Conservation (phyloP, 2,113 vertebrate genomes). For the Pseudolaguvia tuberculata region DNA sequence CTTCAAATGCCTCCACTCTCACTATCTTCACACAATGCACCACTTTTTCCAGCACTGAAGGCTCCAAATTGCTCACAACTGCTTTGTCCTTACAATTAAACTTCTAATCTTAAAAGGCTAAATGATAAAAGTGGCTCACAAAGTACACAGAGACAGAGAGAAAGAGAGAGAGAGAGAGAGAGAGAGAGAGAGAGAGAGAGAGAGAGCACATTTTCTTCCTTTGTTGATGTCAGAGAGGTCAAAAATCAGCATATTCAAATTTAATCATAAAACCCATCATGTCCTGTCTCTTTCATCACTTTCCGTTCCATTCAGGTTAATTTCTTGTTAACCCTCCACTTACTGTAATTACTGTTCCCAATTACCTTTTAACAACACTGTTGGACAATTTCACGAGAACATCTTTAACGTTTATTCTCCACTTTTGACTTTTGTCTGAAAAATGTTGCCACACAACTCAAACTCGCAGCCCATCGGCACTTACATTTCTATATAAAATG, state of each 20-base stretch:
- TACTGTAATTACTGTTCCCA: constrained; percentile 49
- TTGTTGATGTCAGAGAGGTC: constrained; percentile 35
- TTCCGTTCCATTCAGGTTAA: constrained; percentile 40
- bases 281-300: constrained; percentile 35
- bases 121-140: constrained; percentile 35
- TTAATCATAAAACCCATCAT: constrained; percentile 28
- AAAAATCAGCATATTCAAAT: constrained; percentile 48
- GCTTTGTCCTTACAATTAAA: constrained; percentile 35
- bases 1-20: constrained; percentile 10
- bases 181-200: not conserved
- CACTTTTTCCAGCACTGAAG: constrained; percentile 22
- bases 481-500: constrained; percentile 15
- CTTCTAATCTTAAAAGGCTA: constrained; percentile 45
- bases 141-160: not conserved
- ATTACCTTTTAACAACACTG: constrained; percentile 46
- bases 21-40: constrained; percentile 20
- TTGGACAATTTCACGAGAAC: constrained; percentile 33
- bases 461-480: not conserved
- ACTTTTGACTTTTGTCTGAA: constrained; percentile 34
- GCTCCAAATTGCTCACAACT: constrained; percentile 4
- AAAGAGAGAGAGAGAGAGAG: not conserved
- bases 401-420: constrained; percentile 16
- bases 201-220: constrained; percentile 4
- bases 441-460: constrained; percentile 16
- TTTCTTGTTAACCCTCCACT: constrained; percentile 50